phyloP scores from a whole-genome alignment of 2,797 vertebrate species.

The Zalophus californianus region DNA sequence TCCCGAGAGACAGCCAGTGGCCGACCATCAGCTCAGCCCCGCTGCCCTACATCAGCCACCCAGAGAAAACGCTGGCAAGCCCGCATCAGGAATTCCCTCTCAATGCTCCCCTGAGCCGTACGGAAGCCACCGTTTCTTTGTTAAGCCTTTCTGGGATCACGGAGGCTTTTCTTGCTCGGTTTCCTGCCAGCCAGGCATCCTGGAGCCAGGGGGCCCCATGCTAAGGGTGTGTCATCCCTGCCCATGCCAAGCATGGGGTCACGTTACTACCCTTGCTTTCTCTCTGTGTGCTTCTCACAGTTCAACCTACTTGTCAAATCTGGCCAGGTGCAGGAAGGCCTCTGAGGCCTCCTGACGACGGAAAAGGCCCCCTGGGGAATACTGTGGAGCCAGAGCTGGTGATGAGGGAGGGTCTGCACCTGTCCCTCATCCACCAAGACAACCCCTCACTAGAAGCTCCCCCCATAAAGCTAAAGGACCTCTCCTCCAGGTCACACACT shows the following conservation, averaged over 20 bases:
- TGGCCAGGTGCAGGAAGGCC: no score
- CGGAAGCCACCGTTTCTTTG: rapidly evolving
- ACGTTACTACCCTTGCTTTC: not conserved
- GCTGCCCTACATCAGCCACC: not conserved
- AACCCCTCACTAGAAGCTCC: not conserved
- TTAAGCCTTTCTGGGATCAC: not conserved
- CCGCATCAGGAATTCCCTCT: not conserved
- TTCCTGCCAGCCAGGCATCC: not conserved
- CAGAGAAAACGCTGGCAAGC: rapidly evolving
- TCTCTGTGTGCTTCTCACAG: no score
- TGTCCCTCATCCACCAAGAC: no score
- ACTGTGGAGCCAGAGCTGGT: not conserved
- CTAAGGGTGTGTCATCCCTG: not conserved
- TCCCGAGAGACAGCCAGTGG: not conserved
- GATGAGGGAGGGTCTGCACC: not conserved
- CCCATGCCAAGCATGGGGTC: not conserved
- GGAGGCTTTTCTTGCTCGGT: not conserved
- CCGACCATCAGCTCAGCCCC: rapidly evolving
- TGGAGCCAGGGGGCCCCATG: not conserved
- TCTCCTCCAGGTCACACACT: not conserved
- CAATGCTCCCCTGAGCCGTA: not conserved
- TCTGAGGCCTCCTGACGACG: not conserved
- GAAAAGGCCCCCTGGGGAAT: rapidly evolving
- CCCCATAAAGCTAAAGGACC: no score
- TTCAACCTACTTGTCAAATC: not conserved